Base-by-base conservation (phyloP, 2,888 invertebrate genomes). In the Agapetus fuscipes region DNA sequence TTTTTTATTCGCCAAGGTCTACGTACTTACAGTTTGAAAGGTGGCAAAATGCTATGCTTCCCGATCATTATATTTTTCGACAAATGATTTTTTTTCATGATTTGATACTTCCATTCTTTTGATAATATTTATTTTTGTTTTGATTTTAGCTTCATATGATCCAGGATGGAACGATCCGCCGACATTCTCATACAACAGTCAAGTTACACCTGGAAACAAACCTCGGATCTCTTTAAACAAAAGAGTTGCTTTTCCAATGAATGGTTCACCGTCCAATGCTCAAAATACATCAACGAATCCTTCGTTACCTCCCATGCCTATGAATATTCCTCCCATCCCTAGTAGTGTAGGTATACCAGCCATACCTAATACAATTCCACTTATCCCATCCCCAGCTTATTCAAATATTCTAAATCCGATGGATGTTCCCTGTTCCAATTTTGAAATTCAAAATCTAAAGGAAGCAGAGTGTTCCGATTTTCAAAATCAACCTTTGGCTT, bases 141-240 rank as follows among this genome's bases (percentile, higher is more conserved):
- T 20, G 9, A 9, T 4, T 20, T 9, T 6, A 9, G 9, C 4
- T 6, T 9, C 20, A 7, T 66, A 59, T 46, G 71, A 72, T 51
- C 71, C 72, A 25, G 74, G 73, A 5, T 74, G 74, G 74, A 74
- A 74, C 49, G 74, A 74, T 50, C 74, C 74, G 3, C 74, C 74
- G 2, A 62, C 62, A 42, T 60, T 71, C 38, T 58, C 69, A 1
- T 73, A 68, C 48, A 67, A 61, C 34, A 51, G 60, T 2, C 65
- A 64, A 41, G 56, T 60, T 38, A 51, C 54, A 5, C 60, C 62
- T 14, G 59, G 64, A 3, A 36, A 50, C 17, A 61, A 62, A 43
- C 68, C 68, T 17, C 59, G 66, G 31, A 64, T 63, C 44, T 58
- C 66, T 48, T 54, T 74, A 17, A 74, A 72, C 45, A 74, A 73